These are phyloP conservation scores for Geotrypetes seraphini DNA, from an alignment of 2,797 vertebrate genomes.

Conservation along the genomic window DNA sequence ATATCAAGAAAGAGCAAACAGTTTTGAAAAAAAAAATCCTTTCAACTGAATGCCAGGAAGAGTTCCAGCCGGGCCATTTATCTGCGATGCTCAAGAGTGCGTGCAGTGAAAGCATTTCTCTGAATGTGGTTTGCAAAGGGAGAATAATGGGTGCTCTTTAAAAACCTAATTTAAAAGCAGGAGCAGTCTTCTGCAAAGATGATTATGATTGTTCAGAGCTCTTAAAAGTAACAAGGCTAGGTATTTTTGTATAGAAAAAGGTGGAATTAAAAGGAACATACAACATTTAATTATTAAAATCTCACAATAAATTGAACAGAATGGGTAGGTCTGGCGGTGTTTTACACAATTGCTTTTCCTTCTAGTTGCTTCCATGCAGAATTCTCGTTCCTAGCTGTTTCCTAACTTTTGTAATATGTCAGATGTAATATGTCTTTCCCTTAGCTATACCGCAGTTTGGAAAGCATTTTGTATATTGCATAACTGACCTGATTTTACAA, in stretches of 20 bases:
- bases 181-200: constrained; percentile 40
- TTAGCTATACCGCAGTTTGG: no score
- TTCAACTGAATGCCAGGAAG: constrained; percentile 14
- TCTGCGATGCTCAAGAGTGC: constrained; percentile 22
- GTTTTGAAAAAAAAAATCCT: no score
- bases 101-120: no score
- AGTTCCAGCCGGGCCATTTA: constrained; percentile 17
- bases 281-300: constrained; percentile 32
- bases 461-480: no score
- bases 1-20: no score
- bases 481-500: no score
- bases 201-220: constrained; percentile 36
- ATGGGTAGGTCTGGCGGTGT: constrained; percentile 22
- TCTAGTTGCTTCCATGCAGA: no score
- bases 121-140: constrained; percentile 36
- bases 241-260: constrained; percentile 39
- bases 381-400: no score
- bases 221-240: constrained; percentile 39
- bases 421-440: no score
- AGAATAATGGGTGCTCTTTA: constrained; percentile 27
- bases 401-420: no score
- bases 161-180: constrained; percentile 48
- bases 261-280: constrained; percentile 40
- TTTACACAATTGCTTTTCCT: no score
- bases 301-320: constrained; percentile 27